Conservation (phyloP, 2,113 vertebrate genomes). For the Scytalopus superciliaris region DNA sequence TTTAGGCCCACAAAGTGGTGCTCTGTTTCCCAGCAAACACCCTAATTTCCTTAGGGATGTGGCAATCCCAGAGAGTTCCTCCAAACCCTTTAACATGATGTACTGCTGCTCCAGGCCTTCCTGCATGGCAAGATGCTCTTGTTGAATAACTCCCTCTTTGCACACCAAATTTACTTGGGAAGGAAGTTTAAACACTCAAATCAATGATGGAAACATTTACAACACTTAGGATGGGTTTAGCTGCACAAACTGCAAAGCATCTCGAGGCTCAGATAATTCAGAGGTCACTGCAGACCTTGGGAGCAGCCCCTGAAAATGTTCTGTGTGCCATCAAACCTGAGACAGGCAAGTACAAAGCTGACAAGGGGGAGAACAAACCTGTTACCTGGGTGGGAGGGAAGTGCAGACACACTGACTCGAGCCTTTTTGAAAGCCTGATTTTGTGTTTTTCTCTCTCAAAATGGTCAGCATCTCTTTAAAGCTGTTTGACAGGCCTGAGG, state of each 20-base stretch:
- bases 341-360: background rate
- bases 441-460: background rate
- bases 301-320: background rate
- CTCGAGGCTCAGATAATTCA: background rate
- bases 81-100: background rate
- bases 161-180: background rate
- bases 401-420: background rate
- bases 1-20: background rate
- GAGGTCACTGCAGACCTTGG: background rate
- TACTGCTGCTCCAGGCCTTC: background rate
- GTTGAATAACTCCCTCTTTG: background rate
- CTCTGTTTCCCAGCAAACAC: background rate
- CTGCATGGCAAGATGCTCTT: background rate
- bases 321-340: background rate
- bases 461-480: constrained; percentile 37
- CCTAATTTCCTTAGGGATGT: background rate
- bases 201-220: background rate
- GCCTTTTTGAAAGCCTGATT: background rate
- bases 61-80: background rate
- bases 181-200: background rate
- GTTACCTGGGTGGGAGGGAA: background rate
- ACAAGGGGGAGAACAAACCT: background rate
- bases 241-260: background rate
- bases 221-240: background rate
- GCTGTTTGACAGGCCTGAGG: constrained; percentile 14